phyloP scores from a whole-genome alignment of 2,797 vertebrate species.

The Tokudaia tokunoshimensis region DNA sequence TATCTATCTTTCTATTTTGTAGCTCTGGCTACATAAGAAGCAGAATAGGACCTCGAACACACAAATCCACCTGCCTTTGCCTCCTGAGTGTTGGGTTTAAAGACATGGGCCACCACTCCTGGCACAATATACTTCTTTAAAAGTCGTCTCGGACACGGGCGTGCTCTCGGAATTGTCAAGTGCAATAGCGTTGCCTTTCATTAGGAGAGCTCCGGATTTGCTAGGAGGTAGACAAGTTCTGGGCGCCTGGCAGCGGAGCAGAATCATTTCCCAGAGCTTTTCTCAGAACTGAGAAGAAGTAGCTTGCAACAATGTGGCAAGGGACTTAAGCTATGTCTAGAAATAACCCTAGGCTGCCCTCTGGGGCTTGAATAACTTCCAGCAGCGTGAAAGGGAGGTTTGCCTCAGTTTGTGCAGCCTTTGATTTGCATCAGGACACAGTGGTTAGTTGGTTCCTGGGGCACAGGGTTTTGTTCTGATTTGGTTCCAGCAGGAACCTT shows the following conservation, averaged over 20 bases:
- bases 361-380: constrained; percentile 29
- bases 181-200: neutral
- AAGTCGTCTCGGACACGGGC: neutral
- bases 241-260: neutral
- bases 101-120: neutral
- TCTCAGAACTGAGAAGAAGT: constrained; percentile 42
- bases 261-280: neutral
- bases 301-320: neutral
- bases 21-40: neutral
- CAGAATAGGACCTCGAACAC: neutral
- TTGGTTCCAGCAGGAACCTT: neutral
- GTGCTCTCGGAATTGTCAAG: neutral
- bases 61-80: neutral
- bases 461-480: neutral
- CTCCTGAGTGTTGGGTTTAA: neutral
- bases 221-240: neutral
- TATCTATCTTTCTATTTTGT: neutral
- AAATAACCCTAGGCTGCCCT: constrained; percentile 29
- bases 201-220: neutral
- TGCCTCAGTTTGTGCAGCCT: neutral
- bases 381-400: neutral
- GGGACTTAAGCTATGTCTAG: neutral
- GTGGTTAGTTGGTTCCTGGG: neutral
- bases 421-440: neutral
- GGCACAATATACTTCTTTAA: neutral